Base-by-base conservation (phyloP, 2,113 vertebrate species). In the Pterocles burchelli region DNA sequence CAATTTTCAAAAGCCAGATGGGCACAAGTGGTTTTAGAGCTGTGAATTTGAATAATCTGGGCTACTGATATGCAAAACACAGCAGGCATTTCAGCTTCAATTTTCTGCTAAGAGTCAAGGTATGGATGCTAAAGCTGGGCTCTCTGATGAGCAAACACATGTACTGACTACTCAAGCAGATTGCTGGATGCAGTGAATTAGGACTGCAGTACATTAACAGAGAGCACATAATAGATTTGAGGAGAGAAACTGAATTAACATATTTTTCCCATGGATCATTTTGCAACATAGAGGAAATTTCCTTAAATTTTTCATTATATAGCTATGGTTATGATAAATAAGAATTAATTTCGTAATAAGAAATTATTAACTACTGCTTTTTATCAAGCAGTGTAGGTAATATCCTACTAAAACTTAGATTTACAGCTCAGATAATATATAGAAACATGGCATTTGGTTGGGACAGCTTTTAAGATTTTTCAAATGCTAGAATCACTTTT, bases 401-500 rank as follows among this genome's bases (percentile, higher is more conserved):
- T 71, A 65, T 41, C 79, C 62, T 66, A 34, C 82, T 87, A 62
- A 57, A 91, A 41, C 63, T 74, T 31, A 86, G 79, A 94, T 91
- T 80, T 83, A 89, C 38, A 49, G 89, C 78, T 88, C 36, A 58
- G 85, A 81, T 84, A 96, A 96, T 87, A 91, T 90, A 95, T 85
- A 93, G 92, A 95, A 97, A 90, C 82, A 9, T 75, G 91, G 79
- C 96, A 97, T 96, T 96, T 97, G 70, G 75, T 83, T 93, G 91
- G 86, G 83, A 95, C 78, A 88, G 89, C 93, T 95, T 97, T 94
- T 95, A 82, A 95, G 92, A 86, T 91, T 88, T 96, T 92, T 96
- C 89, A 94, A 93, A 95, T 79, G 95, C 93, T 95, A 87, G 77
- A 95, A 95, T 83, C 94, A 96, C 94, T 94, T 95, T 95, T 94